Base-by-base conservation (phyloP, 1,140 invertebrate genomes). In the Oncopodura yosiiana region DNA sequence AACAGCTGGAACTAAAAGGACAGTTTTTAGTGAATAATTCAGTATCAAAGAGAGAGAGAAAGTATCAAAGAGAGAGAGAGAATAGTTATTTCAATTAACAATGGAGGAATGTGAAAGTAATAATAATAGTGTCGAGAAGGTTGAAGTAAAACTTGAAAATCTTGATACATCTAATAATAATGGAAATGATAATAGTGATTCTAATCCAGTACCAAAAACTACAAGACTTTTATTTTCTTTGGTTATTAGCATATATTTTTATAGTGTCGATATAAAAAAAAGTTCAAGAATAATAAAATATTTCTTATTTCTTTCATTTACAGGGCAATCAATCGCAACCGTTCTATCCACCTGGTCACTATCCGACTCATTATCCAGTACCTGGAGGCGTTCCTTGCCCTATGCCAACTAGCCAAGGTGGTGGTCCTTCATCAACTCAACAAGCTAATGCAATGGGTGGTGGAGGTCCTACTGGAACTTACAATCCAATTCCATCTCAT, bases 401-500 rank as follows among this genome's bases (percentile, higher is more conserved):
- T 19, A 42, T 56, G 6, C 53, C 58, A 27, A 46, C 59, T 19
- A 24, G 49, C 24, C 58, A 57, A 43, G 42, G 57, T 57, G 21
- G 21, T 53, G 61, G 54, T 36, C 50, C 58, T 23, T 27, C 61
- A 3, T 38, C 53, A 42, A 38, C 57, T 32, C 53, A 53, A 32
- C 36, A 41, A 50, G 38, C 50, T 3, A 60, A 51, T 46, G 44
- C 34, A 14, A 27, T 58, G 16, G 52, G 52, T 26, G 37, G 46
- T 30, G 53, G 53, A 23, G 37, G 57, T n/a, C 60, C 54, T 42
- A 41, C 41, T 24, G 58, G 49, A 26, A 8, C 8, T n/a, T n/a
- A n/a, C n/a, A n/a, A n/a, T n/a, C 52, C 62, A 59, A 27, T 65
- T 59, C 54, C 64, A 61, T 48, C 70, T 73, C 55, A 68, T 72